These are phyloP conservation scores for Nicator chloris DNA, from an alignment of 2,113 vertebrate species.

Conservation along the genomic window DNA sequence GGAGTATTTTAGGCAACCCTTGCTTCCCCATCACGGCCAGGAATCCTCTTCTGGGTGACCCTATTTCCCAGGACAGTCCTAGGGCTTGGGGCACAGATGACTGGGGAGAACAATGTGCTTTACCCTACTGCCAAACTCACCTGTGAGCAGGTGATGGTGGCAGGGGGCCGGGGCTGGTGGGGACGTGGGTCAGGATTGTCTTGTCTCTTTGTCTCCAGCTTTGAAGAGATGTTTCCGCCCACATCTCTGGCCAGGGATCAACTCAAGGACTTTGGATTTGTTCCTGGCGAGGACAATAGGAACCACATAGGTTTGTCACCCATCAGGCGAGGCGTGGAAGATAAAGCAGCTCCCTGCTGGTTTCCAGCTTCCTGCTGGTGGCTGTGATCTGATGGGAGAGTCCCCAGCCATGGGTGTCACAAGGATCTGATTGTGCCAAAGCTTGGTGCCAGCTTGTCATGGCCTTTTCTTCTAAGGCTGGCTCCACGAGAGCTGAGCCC, in stretches of 20 bases:
- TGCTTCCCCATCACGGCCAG: neutral
- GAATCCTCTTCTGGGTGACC: neutral
- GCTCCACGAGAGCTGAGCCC: neutral
- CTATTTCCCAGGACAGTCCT: neutral
- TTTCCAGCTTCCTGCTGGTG: accelerated
- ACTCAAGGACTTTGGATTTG: too few relatives aligned
- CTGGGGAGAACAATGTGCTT: neutral
- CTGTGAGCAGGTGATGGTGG: neutral
- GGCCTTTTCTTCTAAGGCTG: neutral
- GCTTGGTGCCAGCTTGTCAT: neutral
- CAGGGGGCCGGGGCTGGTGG: neutral
- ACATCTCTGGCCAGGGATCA: too few relatives aligned
- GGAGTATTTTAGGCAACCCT: neutral
- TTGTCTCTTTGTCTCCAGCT: neutral
- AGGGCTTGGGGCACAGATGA: neutral
- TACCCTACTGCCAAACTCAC: neutral
- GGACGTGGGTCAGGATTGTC: neutral
- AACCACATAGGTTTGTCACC: neutral
- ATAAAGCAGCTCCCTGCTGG: neutral
- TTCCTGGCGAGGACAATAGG: neutral
- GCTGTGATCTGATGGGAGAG: neutral
- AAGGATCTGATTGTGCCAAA: neutral
- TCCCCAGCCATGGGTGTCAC: neutral
- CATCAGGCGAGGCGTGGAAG: accelerated
- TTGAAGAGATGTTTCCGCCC: neutral